These are phyloP conservation scores for Cardinalis cardinalis DNA, from an alignment of 2,113 vertebrate species.

Conservation along the genomic window DNA sequence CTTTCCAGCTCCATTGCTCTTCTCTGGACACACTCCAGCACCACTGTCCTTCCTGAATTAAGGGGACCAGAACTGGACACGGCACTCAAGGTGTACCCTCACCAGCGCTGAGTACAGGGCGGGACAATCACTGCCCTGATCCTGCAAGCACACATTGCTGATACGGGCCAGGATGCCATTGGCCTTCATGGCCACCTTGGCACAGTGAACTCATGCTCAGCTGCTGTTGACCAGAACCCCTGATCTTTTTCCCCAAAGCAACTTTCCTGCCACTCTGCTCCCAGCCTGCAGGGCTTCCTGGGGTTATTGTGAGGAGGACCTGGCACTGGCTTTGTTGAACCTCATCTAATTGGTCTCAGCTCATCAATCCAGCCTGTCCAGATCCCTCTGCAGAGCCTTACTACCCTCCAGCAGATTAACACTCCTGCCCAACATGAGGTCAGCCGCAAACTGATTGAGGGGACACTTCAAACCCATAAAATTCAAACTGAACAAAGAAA, in stretches of 20 bases:
- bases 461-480: rapidly evolving
- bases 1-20: not conserved
- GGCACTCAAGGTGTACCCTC: rapidly evolving
- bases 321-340: not conserved
- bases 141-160: not conserved
- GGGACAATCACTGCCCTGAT: rapidly evolving
- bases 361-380: not conserved
- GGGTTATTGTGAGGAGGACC: not conserved
- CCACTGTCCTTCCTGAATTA: not conserved
- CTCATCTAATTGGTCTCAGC: not conserved
- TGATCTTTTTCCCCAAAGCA: rapidly evolving
- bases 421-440: not conserved
- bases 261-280: not conserved
- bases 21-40: not conserved
- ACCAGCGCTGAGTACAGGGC: rapidly evolving
- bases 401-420: not conserved
- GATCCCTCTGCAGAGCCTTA: not conserved
- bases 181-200: not conserved
- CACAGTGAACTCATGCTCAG: rapidly evolving
- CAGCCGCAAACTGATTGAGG: not conserved
- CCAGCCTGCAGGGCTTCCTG: not conserved
- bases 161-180: not conserved
- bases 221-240: not conserved
- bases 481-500: not conserved
- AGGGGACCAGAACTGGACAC: not conserved